Base-by-base conservation (phyloP, 1,140 invertebrate genomes). In the Dendroctonus valens region DNA sequence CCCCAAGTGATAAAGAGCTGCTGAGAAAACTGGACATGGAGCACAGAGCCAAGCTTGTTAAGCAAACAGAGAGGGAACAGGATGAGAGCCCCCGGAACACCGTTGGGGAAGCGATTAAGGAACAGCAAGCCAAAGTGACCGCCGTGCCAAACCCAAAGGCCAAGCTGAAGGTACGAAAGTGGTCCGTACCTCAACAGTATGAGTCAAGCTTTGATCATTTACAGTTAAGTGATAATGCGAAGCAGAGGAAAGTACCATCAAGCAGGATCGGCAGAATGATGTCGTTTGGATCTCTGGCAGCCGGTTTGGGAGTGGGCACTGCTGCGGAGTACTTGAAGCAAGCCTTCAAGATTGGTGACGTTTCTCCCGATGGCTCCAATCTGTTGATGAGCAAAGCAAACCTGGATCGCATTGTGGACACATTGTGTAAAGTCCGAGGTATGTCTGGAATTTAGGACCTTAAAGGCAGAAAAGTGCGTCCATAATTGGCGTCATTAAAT, bases 391-490 rank as follows among this genome's bases (percentile, higher is more conserved):
- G 91, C 51, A 89, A 96, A 76, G 93, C 94, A 0, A 99, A 99
- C 85, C 93, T 94, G 26, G 93, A 99, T 78, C 84, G 96, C 78
- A 99, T 99, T 77, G 98, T 99, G 15, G 88, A 96, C 74, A 99
- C 96, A 0, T 81, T 99, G 15, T 99, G 97, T 79, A 92, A 94
- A 87, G 97, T 99, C 11, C 84, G 93, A 82, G 88, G 87, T 89
- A 59, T 8, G 44, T 41, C 40, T 26, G 26, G 26, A 42, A 9
- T 44, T 58, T 8, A 3, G 5, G 26, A 11, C 6, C 14, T 3
- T 42, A 44, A 42, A 59, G 11, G 41, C 6, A 26, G 9, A 8
- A 48, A 41, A 52, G 12, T 26, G 4, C 37, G 26, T 37, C n/a
- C n/a, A n/a, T n/a, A n/a, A n/a, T n/a, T n/a, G n/a, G n/a, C n/a